These are phyloP conservation scores for Opisthocomus hoazin DNA, from an alignment of 2,113 vertebrate genomes.

Conservation along the genomic window DNA sequence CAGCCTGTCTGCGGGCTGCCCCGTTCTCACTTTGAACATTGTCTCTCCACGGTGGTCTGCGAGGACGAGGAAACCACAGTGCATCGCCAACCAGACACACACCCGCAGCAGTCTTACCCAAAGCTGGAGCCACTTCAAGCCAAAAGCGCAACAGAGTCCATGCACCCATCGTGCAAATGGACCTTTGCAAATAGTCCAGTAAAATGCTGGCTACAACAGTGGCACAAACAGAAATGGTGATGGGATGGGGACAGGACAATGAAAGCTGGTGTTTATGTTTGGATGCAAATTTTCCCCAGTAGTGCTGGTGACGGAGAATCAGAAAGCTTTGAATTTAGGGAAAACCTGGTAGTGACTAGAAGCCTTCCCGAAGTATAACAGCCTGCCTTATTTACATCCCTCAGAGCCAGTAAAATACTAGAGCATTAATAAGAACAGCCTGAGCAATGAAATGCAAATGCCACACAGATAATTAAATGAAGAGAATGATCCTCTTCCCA, in stretches of 20 bases:
- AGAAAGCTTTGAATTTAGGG: not conserved
- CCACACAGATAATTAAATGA: not conserved
- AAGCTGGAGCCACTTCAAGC: not conserved
- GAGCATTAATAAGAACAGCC: not conserved
- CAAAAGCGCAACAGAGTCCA: accelerated
- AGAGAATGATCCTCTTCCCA: not conserved
- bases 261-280: not conserved
- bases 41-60: not conserved
- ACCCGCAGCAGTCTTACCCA: not conserved
- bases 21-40: not conserved
- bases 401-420: not conserved
- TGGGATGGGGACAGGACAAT: not conserved
- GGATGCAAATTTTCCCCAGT: not conserved
- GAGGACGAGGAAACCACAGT: not conserved
- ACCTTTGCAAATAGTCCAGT: not conserved
- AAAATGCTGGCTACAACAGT: not conserved
- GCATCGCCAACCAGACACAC: accelerated
- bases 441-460: not conserved
- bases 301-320: not conserved
- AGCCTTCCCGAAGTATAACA: not conserved
- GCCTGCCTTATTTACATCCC: not conserved
- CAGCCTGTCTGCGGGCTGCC: not conserved
- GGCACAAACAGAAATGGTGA: not conserved
- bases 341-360: not conserved
- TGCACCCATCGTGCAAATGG: not conserved